phyloP scores from a whole-genome alignment of 2,888 invertebrate species.

The Morinoia aosen region DNA sequence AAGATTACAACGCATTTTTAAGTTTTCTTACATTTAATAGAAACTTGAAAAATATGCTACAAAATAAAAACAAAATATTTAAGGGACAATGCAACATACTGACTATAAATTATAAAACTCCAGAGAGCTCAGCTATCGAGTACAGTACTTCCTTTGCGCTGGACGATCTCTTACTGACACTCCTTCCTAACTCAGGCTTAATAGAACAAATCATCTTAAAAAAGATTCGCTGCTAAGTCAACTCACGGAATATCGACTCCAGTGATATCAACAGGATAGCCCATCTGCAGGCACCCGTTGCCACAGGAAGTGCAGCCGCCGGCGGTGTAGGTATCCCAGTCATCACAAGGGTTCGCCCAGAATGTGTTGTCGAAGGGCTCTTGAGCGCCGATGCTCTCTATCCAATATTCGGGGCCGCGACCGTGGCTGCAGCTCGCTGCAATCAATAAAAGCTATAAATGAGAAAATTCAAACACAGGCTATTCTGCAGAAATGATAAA shows the following conservation, averaged over 20 bases:
- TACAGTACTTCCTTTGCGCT: not conserved
- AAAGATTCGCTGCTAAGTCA: not conserved
- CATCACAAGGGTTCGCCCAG: constrained; percentile 35
- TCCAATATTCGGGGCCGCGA: constrained; percentile 8
- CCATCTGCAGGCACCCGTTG: constrained; percentile 53
- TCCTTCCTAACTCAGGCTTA: not conserved
- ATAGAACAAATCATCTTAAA: not conserved
- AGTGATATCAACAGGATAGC: constrained; percentile 35
- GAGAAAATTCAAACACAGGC: not conserved
- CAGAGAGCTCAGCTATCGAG: not conserved
- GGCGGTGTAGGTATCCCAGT: constrained; percentile 28
- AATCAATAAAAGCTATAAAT: not conserved
- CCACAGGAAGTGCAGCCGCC: constrained; percentile 39
- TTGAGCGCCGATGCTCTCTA: constrained; percentile 51
- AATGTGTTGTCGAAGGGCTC: constrained; percentile 9
- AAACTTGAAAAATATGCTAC: too few species aligned
- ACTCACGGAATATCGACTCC: constrained; percentile 13
- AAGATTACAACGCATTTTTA: too few species aligned
- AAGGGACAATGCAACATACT: too few species aligned
- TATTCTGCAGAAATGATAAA: not conserved
- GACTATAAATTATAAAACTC: too few species aligned
- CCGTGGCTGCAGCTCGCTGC: constrained; percentile 53
- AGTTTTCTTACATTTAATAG: too few species aligned
- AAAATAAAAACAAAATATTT: too few species aligned
- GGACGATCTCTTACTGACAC: not conserved